Conservation (phyloP, 2,113 vertebrate genomes). For the Motacilla tschutschensis region DNA sequence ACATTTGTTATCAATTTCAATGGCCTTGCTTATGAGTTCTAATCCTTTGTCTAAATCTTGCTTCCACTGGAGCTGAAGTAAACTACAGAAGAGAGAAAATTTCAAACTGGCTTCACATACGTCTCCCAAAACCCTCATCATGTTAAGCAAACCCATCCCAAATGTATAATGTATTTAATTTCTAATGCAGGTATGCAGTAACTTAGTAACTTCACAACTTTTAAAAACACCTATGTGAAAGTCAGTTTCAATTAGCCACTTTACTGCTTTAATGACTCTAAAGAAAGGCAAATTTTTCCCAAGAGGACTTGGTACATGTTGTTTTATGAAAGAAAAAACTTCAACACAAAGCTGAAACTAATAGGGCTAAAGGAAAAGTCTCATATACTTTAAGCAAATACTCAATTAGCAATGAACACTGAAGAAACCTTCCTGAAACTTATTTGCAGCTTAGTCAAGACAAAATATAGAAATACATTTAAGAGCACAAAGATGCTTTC, state of each 20-base stretch:
- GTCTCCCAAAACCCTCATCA: neutral
- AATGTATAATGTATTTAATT: neutral
- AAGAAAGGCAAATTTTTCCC: neutral
- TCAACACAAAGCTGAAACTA: neutral
- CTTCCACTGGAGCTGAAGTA: constrained; percentile 98
- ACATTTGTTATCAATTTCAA: constrained; percentile 99
- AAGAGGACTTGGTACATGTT: neutral
- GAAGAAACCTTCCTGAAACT: neutral
- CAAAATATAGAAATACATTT: neutral
- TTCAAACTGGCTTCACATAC: neutral
- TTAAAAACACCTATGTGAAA: neutral
- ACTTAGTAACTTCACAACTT: neutral
- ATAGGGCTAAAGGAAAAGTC: neutral
- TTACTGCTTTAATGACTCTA: neutral
- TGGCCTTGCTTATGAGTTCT: constrained; percentile 97
- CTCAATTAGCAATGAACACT: neutral
- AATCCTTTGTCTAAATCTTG: constrained; percentile 95
- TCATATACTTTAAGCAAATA: neutral
- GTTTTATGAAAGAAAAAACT: neutral
- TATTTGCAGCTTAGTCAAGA: neutral
- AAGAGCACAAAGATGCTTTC: neutral
- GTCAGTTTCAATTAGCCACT: neutral
- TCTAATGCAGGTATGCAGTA: neutral
- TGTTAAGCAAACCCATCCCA: neutral
- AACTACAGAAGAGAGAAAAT: constrained; percentile 71